Evolutionary conservation across 2,797 vertebrate species (phyloP).

Genomic region (Gambelia wislizenii): DNA sequence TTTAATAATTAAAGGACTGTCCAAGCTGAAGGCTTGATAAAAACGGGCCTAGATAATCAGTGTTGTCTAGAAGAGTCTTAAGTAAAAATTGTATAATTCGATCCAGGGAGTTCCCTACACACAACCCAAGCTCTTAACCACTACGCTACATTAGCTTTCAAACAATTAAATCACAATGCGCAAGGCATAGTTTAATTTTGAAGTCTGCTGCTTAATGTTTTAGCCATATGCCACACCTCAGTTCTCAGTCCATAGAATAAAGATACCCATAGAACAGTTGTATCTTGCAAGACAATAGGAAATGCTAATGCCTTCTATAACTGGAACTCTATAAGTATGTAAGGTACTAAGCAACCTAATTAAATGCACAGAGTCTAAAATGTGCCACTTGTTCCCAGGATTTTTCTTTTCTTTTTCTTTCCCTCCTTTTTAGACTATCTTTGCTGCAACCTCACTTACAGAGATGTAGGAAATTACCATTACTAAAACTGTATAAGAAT

Average conservation of each 20-base stretch:
- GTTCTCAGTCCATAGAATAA: neutral
- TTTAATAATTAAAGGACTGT: neutral
- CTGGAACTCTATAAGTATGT: neutral
- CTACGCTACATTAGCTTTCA: neutral
- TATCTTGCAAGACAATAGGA: neutral
- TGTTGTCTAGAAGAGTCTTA: no score
- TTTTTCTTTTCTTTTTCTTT: neutral
- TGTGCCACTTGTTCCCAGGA: neutral
- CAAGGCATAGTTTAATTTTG: neutral
- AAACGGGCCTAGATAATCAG: no score
- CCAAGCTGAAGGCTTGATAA: no score
- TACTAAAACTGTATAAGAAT: slow-evolving; percentile 31
- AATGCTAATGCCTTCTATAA: neutral
- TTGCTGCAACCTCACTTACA: neutral
- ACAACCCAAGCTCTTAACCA: neutral
- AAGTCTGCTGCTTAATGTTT: neutral
- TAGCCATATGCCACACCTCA: neutral
- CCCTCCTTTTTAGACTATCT: neutral
- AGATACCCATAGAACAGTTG: neutral
- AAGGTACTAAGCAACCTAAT: neutral
- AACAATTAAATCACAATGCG: neutral
- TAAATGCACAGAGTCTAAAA: neutral
- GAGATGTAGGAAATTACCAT: slow-evolving; percentile 14
- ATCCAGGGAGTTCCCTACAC: neutral
- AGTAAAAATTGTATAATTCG: no score